Evolutionary conservation across 2,888 invertebrate genomes (phyloP).

Genomic region (Ectemnius continuus): DNA sequence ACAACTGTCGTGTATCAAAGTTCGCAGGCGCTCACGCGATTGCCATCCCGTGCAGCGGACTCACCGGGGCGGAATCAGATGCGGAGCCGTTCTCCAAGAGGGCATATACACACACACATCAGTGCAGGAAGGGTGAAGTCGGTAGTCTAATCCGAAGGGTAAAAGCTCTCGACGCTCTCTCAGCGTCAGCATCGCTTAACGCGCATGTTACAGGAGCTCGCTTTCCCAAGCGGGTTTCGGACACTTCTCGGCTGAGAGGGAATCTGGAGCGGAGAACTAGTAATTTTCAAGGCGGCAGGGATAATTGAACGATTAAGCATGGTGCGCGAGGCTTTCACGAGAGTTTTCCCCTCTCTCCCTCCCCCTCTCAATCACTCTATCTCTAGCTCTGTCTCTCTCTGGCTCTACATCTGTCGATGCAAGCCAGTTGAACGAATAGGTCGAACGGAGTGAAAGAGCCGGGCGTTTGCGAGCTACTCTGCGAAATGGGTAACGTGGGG

Average conservation of each 20-base stretch:
- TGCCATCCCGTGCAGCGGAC: slow-evolving; percentile 37
- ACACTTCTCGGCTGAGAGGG: slow-evolving; percentile 12
- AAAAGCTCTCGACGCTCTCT: neutral
- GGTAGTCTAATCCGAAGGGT: slow-evolving; percentile 32
- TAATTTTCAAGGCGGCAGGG: slow-evolving; percentile 57
- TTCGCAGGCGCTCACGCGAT: slow-evolving; percentile 48
- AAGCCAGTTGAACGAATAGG: slow-evolving; percentile 26
- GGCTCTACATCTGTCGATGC: slow-evolving; percentile 9
- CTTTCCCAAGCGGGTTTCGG: slow-evolving; percentile 5
- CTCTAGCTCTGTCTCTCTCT: neutral
- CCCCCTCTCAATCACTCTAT: neutral
- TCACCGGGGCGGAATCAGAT: slow-evolving; percentile 25
- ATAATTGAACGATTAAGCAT: slow-evolving; percentile 73
- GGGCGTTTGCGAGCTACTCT: neutral
- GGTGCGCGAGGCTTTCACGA: slow-evolving; percentile 19
- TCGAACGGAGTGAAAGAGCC: slow-evolving; percentile 19
- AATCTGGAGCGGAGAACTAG: slow-evolving; percentile 49
- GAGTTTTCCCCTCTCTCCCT: too few relatives aligned
- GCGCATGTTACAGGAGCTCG: neutral
- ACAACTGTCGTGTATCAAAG: slow-evolving; percentile 61
- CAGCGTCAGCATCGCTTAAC: slow-evolving; percentile 37
- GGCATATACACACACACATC: neutral
- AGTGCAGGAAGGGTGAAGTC: slow-evolving; percentile 19
- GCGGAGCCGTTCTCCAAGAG: neutral
- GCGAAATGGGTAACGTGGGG: slow-evolving; percentile 2